Percentiles rank a stretch among this genome's conserved stretches.
Conservation (phyloP, 2,113 vertebrate species). For the Drymodes brunneopygia region DNA sequence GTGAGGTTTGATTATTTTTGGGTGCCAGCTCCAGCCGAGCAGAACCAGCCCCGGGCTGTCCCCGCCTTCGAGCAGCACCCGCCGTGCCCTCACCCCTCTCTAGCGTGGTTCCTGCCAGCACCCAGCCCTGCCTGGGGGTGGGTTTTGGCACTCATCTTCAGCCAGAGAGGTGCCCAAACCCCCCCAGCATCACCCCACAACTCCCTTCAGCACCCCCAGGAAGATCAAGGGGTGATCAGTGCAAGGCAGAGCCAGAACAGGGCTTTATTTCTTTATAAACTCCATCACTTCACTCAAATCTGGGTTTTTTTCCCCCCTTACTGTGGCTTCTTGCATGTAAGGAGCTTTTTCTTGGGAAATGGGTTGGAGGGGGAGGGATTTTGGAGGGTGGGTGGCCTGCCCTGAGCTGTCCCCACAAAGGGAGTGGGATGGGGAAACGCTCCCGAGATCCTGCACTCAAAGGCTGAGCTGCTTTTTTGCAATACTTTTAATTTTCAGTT, state of each 20-base stretch:
- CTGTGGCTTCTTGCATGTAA: neutral
- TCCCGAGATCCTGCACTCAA: neutral
- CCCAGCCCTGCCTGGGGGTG: neutral
- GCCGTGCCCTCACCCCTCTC: neutral
- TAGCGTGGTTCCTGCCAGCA: neutral
- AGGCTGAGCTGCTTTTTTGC: neutral
- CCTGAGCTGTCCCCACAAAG: neutral
- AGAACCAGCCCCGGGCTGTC: slow-evolving; percentile 11
- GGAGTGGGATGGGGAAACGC: neutral
- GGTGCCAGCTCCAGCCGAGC: slow-evolving; percentile 26
- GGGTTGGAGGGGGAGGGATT: too few species aligned
- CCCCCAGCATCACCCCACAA: fast-evolving
- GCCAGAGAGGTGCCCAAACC: neutral
- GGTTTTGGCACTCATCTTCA: neutral
- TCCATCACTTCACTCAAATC: neutral
- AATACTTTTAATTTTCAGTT: neutral
- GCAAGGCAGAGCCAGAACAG: neutral
- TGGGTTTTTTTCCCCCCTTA: fast-evolving
- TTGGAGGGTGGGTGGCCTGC: neutral
- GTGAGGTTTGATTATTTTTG: neutral
- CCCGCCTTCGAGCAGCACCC: neutral
- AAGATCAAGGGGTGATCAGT: fast-evolving
- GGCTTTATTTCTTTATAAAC: neutral
- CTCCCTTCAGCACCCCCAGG: neutral
- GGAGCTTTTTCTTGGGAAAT: neutral